Evolutionary conservation across 2,888 invertebrate genomes (phyloP).

Genomic region (Cephus rjabovi): DNA sequence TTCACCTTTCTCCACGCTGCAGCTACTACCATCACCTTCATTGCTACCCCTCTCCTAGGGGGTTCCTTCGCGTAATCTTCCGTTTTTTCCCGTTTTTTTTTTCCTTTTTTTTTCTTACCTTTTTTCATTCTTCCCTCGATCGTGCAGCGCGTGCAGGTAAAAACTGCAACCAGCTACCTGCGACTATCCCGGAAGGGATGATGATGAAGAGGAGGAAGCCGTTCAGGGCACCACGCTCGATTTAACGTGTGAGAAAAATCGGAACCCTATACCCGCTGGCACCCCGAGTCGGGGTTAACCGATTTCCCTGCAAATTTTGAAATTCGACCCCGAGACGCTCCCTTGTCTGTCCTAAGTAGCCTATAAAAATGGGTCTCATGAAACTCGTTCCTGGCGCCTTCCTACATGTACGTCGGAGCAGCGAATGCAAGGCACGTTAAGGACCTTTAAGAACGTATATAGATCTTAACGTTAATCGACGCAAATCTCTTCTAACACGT

Average conservation of each 20-base stretch:
- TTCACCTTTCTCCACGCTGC: conserved; percentile 8
- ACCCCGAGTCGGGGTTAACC: conserved; percentile 57
- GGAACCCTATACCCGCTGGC: conserved; percentile 31
- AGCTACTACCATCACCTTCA: not conserved
- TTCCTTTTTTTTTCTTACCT: conserved; percentile 5
- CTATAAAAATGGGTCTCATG: conserved; percentile 59
- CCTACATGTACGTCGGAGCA: not conserved
- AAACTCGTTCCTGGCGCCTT: not conserved
- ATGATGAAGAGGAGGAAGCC: conserved; percentile 1
- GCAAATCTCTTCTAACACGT: not conserved
- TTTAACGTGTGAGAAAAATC: conserved; percentile 66
- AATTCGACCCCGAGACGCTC: conserved; percentile 33
- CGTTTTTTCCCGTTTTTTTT: conserved; percentile 25
- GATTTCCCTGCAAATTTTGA: conserved; percentile 59
- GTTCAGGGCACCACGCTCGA: conserved; percentile 58
- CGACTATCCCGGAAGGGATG: conserved; percentile 13
- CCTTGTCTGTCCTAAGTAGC: conserved; percentile 56
- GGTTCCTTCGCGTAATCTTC: conserved; percentile 45
- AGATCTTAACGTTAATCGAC: not conserved
- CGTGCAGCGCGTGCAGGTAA: conserved; percentile 44
- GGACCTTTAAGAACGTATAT: not conserved
- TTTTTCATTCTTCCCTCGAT: conserved; percentile 12
- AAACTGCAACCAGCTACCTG: conserved; percentile 28
- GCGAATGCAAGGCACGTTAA: not conserved
- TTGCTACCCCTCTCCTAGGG: conserved; percentile 4